Base-by-base conservation (phyloP, 1,140 invertebrate species). In the Drosophila teissieri region DNA sequence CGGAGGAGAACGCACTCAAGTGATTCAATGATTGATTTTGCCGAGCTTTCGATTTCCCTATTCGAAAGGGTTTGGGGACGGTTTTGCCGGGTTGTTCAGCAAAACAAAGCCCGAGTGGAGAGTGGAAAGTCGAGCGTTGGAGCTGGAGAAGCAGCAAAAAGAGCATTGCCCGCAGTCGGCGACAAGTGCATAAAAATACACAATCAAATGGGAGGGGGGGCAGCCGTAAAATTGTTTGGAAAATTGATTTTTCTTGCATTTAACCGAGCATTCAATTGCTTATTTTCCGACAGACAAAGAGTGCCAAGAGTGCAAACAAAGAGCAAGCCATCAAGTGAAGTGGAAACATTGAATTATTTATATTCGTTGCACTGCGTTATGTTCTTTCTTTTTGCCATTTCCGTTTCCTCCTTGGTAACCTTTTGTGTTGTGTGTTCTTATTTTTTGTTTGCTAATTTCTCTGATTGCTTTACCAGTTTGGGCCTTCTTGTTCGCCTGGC, bases 181-280 rank as follows among this genome's bases (percentile, higher is more conserved):
- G 84, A 84, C 85, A 89, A 89, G 85, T 89, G 85, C 84, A 89
- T 89, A 84, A 84, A 89, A 90, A 69, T 56, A 75, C 76, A 80
- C 77, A 84, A 68, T 64, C 73, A 78, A 83, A 83, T 77, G 77
- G 31, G 31, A 52, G 36, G 27, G 60, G 63, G 61, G 55, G 55
- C 69, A 73, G 80, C 69, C 72, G 84, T 90, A 89, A 89, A 89
- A 89, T 89, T 90, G 84, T 89, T 89, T 90, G 84, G 84, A 84
- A 89, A 89, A 89, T 89, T 89, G 84, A 89, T 89, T 89, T 89
- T 90, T 90, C 85, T 80, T 89, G 90, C 85, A 89, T 89, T 89
- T 84, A 89, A 90, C 85, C 88, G 85, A 89, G 85, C 84, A 90
- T 89, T 89, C 85, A 83, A 89, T 89, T 89, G 84, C 85, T 89